Conservation (phyloP, 2,113 vertebrate genomes). For the Ivindomyrus marchei region DNA sequence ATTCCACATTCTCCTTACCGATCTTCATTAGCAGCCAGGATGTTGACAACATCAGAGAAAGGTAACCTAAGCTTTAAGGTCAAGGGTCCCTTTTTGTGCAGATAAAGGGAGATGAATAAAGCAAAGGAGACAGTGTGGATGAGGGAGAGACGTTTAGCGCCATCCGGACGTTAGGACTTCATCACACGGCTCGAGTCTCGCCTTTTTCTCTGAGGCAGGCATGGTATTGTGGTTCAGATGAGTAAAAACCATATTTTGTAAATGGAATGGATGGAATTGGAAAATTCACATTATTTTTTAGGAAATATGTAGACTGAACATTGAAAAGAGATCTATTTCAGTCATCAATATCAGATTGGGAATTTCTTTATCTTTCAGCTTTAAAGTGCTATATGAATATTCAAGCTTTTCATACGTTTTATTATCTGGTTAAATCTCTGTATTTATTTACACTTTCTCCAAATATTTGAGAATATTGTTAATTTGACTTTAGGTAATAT, state of each 20-base stretch:
- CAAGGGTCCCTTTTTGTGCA: slow-evolving; percentile 45
- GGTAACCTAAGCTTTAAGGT: slow-evolving; percentile 59
- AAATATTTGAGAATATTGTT: neutral
- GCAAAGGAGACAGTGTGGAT: slow-evolving; percentile 21
- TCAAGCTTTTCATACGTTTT: neutral
- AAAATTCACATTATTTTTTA: neutral
- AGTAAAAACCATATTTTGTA: neutral
- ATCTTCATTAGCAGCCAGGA: slow-evolving; percentile 46
- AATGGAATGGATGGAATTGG: neutral
- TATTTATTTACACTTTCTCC: neutral
- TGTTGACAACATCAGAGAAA: slow-evolving; percentile 49
- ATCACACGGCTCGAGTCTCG: neutral
- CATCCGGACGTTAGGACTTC: neutral
- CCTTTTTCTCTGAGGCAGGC: neutral
- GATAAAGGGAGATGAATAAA: slow-evolving; percentile 59
- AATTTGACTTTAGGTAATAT: neutral
- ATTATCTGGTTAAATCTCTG: neutral
- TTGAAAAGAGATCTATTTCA: neutral
- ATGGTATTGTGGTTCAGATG: neutral
- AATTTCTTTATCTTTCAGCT: neutral
- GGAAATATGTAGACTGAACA: neutral
- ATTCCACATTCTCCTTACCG: slow-evolving; percentile 22
- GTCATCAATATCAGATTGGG: neutral
- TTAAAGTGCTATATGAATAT: neutral
- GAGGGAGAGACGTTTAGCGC: neutral